A percentile compares a stretch with the other conserved stretches of the same genome.
These are phyloP conservation scores for Bradypodion pumilum DNA, from an alignment of 2,797 vertebrate genomes.

Conservation along the genomic window DNA sequence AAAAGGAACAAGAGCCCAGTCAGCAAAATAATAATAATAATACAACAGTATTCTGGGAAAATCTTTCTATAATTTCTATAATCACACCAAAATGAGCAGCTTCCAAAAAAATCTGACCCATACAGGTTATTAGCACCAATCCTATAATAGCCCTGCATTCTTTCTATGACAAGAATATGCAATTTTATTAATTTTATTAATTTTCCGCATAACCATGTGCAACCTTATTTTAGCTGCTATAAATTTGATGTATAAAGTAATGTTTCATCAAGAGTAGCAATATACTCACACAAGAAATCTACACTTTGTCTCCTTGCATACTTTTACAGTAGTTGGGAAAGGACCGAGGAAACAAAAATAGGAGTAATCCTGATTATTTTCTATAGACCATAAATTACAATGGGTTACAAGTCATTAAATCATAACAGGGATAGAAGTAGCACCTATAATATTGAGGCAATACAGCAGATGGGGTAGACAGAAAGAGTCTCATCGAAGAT, in stretches of 20 bases:
- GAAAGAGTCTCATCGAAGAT: too few relatives aligned
- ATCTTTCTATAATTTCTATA: not conserved
- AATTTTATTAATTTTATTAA: slow-evolving; percentile 1
- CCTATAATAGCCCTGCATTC: not conserved
- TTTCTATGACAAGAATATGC: not conserved
- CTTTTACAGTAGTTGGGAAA: not conserved
- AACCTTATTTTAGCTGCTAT: not conserved
- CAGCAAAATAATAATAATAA: not conserved
- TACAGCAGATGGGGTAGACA: too few relatives aligned
- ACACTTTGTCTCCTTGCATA: not conserved
- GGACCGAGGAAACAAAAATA: not conserved
- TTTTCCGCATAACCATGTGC: not conserved
- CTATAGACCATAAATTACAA: not conserved
- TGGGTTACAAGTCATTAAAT: not conserved
- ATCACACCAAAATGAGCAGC: not conserved
- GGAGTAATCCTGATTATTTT: not conserved
- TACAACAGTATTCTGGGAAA: too few relatives aligned
- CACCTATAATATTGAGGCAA: not conserved
- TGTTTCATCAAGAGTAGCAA: not conserved
- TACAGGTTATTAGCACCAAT: not conserved
- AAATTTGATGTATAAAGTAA: not conserved
- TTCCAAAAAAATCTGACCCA: not conserved
- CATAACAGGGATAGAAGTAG: not conserved
- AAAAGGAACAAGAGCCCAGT: not conserved
- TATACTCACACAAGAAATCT: not conserved